Conservation (phyloP, 1,140 invertebrate genomes). For the Aphelenchoides avenae region DNA sequence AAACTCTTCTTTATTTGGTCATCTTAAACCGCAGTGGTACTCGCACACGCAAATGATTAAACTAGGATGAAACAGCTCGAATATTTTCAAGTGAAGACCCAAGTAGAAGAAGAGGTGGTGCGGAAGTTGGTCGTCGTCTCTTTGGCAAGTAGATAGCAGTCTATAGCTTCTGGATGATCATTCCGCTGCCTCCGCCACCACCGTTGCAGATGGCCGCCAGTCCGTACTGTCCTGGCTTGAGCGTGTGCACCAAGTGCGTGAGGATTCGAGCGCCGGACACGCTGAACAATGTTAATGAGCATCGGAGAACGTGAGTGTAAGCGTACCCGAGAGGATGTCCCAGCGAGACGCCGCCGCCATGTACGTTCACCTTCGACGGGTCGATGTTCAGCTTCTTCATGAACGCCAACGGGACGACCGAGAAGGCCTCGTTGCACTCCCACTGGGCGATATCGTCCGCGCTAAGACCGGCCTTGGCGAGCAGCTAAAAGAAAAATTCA, state of each 20-base stretch:
- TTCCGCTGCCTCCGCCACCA: slow-evolving; percentile 74
- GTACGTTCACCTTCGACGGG: slow-evolving; percentile 82
- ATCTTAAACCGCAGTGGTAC: no score
- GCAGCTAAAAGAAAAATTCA: slow-evolving; percentile 71
- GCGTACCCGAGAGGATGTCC: slow-evolving; percentile 93
- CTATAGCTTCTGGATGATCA: slow-evolving; percentile 35
- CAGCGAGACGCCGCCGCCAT: slow-evolving; percentile 89
- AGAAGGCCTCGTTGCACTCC: slow-evolving; percentile 99
- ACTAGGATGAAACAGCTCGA: no score
- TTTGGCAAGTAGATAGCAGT: no score
- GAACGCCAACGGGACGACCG: slow-evolving; percentile 87
- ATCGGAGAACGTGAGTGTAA: slow-evolving; percentile 14
- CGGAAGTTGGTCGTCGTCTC: no score
- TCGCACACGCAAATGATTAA: no score
- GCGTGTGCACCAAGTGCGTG: slow-evolving; percentile 78
- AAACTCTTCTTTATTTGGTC: no score
- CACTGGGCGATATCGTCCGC: slow-evolving; percentile 85
- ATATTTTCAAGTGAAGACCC: no score
- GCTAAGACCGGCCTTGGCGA: slow-evolving; percentile 74
- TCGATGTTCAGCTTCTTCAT: slow-evolving; percentile 82
- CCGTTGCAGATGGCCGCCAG: slow-evolving; percentile 96
- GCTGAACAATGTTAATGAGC: no score
- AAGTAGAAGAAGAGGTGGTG: no score
- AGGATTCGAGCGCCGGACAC: slow-evolving; percentile 94
- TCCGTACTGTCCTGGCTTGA: slow-evolving; percentile 84